Evolutionary conservation across 1,140 invertebrate species (phyloP).

Genomic region (Ephestia elutella): DNA sequence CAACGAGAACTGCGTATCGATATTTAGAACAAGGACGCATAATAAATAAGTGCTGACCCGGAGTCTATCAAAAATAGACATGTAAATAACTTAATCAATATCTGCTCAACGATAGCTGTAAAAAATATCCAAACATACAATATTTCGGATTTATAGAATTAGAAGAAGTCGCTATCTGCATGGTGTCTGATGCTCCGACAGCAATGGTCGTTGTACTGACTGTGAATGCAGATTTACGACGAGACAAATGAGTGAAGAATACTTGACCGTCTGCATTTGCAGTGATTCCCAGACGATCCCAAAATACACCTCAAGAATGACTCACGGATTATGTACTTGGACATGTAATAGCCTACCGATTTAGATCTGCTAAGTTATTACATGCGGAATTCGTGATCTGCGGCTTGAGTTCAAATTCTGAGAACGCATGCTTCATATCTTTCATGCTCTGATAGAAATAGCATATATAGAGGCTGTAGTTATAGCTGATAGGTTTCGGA

Average conservation of each 20-base stretch:
- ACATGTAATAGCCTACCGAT: background rate
- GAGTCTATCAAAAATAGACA: no score
- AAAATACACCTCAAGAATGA: conserved; percentile 52
- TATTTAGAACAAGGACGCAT: no score
- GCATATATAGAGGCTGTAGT: background rate
- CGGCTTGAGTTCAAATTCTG: background rate
- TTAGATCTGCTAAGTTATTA: conserved; percentile 6
- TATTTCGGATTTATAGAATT: no score
- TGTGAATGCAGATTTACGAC: conserved; percentile 23
- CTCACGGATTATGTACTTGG: conserved; percentile 25
- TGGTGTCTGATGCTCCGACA: no score
- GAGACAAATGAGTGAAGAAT: conserved; percentile 31
- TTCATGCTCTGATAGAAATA: no score
- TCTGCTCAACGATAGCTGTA: no score
- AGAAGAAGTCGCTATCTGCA: no score
- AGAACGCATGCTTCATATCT: background rate
- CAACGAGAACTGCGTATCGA: conserved; percentile 21
- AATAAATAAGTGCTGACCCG: no score
- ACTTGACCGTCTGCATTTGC: conserved; percentile 36
- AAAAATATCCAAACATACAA: no score
- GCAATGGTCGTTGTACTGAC: conserved; percentile 5
- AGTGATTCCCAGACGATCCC: conserved; percentile 53
- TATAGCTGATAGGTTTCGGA: conserved; percentile 26
- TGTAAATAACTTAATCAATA: no score
- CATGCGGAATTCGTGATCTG: conserved; percentile 1